Evolutionary conservation across 2,888 invertebrate genomes (phyloP).

Genomic region (Ametastegia equiseti): DNA sequence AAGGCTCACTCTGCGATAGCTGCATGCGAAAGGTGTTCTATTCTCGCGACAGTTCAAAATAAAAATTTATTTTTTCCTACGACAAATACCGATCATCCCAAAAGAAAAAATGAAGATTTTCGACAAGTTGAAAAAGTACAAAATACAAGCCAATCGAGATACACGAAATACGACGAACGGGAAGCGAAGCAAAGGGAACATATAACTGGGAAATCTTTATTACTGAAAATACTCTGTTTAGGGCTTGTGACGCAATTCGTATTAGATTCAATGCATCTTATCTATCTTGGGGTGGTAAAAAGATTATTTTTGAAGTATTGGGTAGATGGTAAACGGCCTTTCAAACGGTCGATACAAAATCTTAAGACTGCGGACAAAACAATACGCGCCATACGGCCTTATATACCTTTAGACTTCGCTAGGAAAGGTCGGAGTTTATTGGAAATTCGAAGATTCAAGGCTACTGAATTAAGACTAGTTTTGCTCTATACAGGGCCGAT

Average conservation of each 20-base stretch:
- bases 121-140: too few relatives aligned
- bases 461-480: constrained; percentile 14
- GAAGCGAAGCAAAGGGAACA: neutral
- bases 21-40: neutral
- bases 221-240: neutral
- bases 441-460: constrained; percentile 9
- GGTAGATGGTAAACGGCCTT: neutral
- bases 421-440: neutral
- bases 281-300: neutral
- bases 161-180: neutral
- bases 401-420: neutral
- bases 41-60: neutral
- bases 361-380: neutral
- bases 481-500: neutral
- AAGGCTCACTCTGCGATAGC: neutral
- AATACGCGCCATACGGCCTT: neutral
- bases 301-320: constrained; percentile 2
- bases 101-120: constrained; percentile 11
- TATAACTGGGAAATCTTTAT: neutral
- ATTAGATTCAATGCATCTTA: neutral
- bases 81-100: too few relatives aligned
- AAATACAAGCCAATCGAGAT: too few relatives aligned
- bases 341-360: neutral
- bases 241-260: neutral
- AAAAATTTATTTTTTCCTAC: neutral